Evolutionary conservation across 2,797 vertebrate species (phyloP), one percentile per base, ranked within the genome.

Genomic region (Macropodus opercularis): DNA sequence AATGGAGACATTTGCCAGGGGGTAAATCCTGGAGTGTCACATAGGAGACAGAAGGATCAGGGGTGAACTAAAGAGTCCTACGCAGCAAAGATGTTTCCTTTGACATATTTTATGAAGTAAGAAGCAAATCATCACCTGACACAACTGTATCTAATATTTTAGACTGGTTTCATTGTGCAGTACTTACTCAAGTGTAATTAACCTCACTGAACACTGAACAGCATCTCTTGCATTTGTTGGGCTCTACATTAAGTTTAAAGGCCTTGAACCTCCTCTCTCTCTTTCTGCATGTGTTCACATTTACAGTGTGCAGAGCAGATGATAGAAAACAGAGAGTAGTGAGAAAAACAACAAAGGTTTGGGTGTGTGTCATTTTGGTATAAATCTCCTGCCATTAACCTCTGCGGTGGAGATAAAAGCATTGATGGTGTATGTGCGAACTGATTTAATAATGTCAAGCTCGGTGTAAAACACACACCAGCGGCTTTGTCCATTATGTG

Each of bases 401-500:
- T 80, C 81, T 63, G 42, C 1, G 50, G 34, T 52, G 58, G 66
- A 85, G 83, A 90, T 87, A 85, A 88, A 86, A 85, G 85, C 77
- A 81, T 79, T 15, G 81, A 89, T 86, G n/a, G n/a, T n/a, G n/a
- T n/a, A 89, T 75, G 80, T 75, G 85, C 75, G 75, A 66, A 81
- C 84, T 24, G 24, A 81, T 83, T 87, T 87, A 70, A 85, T 87
- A 81, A 87, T 87, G 85, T 85, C 85, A 82, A 67, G 63, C 76
- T 40, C 17, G 51, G 76, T 86, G 86, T 88, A 85, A 88, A 89
- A 88, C 88, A 90, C 87, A 88, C 87, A 89, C 80, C 76, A 46
- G 56, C 43, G 77, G 81, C 82, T 91, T 91, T 80, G 89, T 90
- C 86, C 88, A 89, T 91, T 90, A 92, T 90, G 87, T 87, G 85